Evolutionary conservation across 2,888 invertebrate genomes (phyloP).

Genomic region (Onthophagus sagittarius): DNA sequence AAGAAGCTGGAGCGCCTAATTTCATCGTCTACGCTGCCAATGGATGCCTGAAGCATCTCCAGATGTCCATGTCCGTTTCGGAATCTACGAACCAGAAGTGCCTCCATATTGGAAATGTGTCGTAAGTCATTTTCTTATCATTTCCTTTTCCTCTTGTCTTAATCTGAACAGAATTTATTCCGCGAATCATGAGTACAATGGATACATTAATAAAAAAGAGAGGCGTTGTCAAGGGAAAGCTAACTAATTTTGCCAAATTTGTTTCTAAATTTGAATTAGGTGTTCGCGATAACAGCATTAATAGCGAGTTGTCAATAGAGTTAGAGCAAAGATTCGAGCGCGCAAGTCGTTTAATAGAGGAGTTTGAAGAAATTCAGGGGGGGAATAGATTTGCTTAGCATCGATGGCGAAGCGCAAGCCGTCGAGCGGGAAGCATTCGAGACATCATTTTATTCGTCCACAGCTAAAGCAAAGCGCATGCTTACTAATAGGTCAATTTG

Average conservation of each 20-base stretch:
- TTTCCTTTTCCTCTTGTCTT: no score
- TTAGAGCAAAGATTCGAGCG: neutral
- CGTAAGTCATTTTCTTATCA: no score
- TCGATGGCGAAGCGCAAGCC: neutral
- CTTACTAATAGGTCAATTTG: neutral
- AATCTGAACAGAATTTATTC: no score
- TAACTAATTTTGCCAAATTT: neutral
- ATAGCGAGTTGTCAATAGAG: neutral
- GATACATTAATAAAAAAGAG: neutral
- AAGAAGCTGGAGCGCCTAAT: no score
- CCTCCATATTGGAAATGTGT: no score
- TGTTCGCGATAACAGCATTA: neutral
- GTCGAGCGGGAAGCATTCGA: neutral
- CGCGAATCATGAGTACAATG: neutral
- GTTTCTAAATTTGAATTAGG: neutral
- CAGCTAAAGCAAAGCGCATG: neutral
- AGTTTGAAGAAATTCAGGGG: neutral
- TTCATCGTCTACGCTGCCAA: no score
- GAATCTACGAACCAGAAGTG: no score
- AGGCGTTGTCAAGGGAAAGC: neutral
- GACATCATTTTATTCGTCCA: neutral
- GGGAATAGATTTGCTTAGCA: neutral
- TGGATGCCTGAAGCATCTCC: no score
- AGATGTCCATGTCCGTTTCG: no score
- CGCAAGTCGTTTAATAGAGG: neutral